Base-by-base conservation (phyloP, 2,113 vertebrate species). In the Argyrosomus japonicus region DNA sequence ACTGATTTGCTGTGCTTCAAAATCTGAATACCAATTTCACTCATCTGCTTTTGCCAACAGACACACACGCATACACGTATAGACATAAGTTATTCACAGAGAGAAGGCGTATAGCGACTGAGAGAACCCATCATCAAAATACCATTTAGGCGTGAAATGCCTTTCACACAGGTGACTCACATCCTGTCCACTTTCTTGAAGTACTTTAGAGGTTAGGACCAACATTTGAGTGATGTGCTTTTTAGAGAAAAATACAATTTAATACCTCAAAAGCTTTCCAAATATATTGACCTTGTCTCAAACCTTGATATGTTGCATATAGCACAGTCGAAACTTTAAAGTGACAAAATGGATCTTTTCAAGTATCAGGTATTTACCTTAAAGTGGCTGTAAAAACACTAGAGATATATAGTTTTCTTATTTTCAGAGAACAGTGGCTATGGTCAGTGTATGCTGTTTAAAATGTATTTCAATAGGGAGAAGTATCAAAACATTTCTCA, bases 141-240 rank as follows among this genome's bases (percentile, higher is more conserved):
- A 61, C 68, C 23, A 63, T 83, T 88, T 75, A 25, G 51, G 65
- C 1, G 40, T 75, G 45, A 86, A 78, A 82, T 82, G 72, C 65
- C 23, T 81, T 77, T 68, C 48, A 65, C 18, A 48, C 32, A 73
- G 63, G 51, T 71, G 56, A n/a, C 32, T 86, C 47, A 36, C 58
- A 75, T 70, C 9, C 53, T 79, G 17, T 47, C 36, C 47, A 75
- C 58, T 79, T 80, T 50, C 18, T 48, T 56, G 15, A 83, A 63
- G 40, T 48, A 63, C 50, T 45, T 70, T 18, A 62, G 72, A 81
- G 71, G 80, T 75, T 70, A 64, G 36, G 21, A 23, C 29, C 29
- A 62, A 62, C 53, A 51, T 47, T 17, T n/a, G 32, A 47, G 54
- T 47, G 70, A 54, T 68, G 23, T 51, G 51, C 54, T 68, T 68